These are phyloP conservation scores for Diplazon laetatorius DNA, from an alignment of 2,888 invertebrate species.

Conservation along the genomic window DNA sequence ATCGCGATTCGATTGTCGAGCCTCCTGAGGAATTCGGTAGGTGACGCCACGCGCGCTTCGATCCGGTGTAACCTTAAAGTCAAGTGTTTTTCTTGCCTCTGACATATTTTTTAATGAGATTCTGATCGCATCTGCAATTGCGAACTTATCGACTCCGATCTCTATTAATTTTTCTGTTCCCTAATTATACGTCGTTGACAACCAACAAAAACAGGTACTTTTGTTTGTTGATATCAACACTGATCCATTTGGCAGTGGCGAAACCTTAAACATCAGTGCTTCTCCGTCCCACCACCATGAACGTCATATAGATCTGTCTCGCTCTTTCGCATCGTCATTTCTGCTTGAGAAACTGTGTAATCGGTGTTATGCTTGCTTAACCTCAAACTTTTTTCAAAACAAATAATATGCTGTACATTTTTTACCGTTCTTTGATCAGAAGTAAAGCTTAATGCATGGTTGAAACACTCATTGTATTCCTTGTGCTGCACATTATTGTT, in stretches of 20 bases:
- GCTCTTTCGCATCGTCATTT: neutral
- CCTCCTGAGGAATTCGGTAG: neutral
- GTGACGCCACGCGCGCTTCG: conserved; percentile 3
- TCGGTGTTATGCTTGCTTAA: too few relatives aligned
- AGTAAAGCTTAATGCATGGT: too few relatives aligned
- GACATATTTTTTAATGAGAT: neutral
- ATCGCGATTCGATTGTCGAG: neutral
- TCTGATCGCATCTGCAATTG: neutral
- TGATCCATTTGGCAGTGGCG: neutral
- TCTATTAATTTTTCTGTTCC: neutral
- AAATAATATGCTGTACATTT: too few relatives aligned
- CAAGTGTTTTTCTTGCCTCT: neutral
- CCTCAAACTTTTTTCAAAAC: too few relatives aligned
- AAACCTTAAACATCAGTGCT: neutral
- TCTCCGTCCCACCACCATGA: neutral
- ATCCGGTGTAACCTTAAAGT: conserved; percentile 8
- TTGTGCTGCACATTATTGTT: too few relatives aligned
- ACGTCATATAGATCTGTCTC: neutral
- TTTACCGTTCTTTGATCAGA: too few relatives aligned
- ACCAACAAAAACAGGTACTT: conserved; percentile 19
- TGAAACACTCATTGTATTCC: too few relatives aligned
- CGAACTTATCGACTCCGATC: neutral
- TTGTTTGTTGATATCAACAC: neutral
- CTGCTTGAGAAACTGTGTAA: too few relatives aligned
- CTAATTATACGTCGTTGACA: neutral